Conservation (phyloP, 2,888 invertebrate species). For the Lithodes maja region DNA sequence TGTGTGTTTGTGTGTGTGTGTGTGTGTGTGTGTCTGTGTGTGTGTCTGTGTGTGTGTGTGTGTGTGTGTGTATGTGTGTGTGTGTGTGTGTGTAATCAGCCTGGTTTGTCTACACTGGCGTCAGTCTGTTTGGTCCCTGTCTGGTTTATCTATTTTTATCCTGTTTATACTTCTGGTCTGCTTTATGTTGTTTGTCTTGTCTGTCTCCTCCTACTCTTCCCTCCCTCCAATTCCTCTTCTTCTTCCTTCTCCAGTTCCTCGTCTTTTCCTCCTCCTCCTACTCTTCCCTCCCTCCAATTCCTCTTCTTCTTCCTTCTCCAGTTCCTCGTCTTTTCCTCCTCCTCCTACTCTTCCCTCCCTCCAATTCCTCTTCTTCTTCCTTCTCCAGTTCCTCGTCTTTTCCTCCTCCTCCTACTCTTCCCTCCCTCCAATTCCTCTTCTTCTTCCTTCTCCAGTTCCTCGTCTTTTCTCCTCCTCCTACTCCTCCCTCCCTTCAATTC, state of each 20-base stretch:
- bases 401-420: too few species aligned
- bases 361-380: too few species aligned
- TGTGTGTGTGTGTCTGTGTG: background rate
- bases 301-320: background rate
- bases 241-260: background rate
- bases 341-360: too few species aligned
- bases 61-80: constrained; percentile 5
- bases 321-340: background rate
- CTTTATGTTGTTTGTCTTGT: background rate
- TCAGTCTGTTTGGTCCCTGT: background rate
- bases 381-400: too few species aligned
- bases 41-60: constrained; percentile 22
- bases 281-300: background rate
- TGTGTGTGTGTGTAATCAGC: background rate
- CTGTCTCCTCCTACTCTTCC: background rate
- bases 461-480: too few species aligned
- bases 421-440: too few species aligned
- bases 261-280: background rate
- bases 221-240: background rate
- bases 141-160: background rate
- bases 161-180: background rate
- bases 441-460: too few species aligned
- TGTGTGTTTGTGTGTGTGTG: background rate
- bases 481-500: too few species aligned
- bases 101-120: too few species aligned